Base-by-base conservation (phyloP, 2,797 vertebrate species). In the Myiotriccus ornatus region DNA sequence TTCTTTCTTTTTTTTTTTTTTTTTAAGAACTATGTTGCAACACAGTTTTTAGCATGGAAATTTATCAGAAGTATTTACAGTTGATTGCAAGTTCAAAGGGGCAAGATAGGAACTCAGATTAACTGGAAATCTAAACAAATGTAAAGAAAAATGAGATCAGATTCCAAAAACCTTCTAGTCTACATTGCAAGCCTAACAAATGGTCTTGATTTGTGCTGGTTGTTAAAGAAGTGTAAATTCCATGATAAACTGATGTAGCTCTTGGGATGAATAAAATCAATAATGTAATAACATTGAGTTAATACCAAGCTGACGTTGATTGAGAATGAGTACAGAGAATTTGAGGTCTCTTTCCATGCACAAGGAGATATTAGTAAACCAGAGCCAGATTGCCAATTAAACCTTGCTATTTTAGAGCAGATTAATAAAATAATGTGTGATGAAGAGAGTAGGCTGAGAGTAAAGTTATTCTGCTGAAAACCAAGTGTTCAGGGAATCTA, bases 91-190 rank as follows among this genome's bases (percentile, higher is more conserved):
- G 71, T 95, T 91, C 93, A 94, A 95, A 90, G 79, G 85, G 78
- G 81, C 75, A 92, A 96, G 94, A 96, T 80, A 89, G 93, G 88
- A 96, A 97, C 95, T 96, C 93, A 95, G 93, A 91, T 96, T 70
- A 83, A 94, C 92, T 81, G 87, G 90, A 95, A 97, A 93, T 64
- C 53, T 91, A 97, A 95, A 93, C 88, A 95, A 92, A 92, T 65
- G 69, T 88, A 85, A 88, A 91, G 91, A 65, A 93, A 96, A 88
- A 88, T 59, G 76, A 76, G 71, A 85, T 95, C 81, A 59, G 89
- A 87, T 95, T 93, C 71, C 59, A 94, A 79, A 96, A 81, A 11
- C 39, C 56, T 88, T 90, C 78, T 62, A 65, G 71, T 82, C 89
- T 87, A 83, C 80, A 74, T 52, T 30, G 8, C 74, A 78, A 93